These are phyloP conservation scores for Microtus richardsoni DNA, from an alignment of 2,113 vertebrate species.

Conservation along the genomic window DNA sequence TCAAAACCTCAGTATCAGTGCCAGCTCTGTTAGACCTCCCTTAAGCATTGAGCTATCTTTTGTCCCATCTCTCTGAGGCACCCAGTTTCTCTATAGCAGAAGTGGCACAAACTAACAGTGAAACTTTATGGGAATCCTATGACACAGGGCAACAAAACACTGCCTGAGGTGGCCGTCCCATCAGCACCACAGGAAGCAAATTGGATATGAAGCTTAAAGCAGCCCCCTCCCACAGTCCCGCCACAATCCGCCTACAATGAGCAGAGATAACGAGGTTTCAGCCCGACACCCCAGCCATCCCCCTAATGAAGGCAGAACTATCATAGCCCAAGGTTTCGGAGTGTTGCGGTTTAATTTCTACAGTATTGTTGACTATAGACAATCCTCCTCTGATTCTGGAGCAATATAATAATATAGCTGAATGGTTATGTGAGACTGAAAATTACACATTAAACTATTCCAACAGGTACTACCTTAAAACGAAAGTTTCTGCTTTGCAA, in stretches of 20 bases:
- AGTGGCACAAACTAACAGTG: neutral
- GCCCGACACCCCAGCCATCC: neutral
- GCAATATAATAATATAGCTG: neutral
- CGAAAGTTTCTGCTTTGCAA: constrained; percentile 9
- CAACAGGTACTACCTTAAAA: constrained; percentile 46
- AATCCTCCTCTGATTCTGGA: neutral
- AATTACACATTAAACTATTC: constrained; percentile 22
- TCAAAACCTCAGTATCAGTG: constrained; percentile 46
- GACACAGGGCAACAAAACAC: neutral
- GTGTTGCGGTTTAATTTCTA: neutral
- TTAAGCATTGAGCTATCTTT: neutral
- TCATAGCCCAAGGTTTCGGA: neutral
- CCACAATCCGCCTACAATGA: neutral
- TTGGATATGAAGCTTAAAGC: neutral
- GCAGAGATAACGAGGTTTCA: neutral
- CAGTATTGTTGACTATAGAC: neutral
- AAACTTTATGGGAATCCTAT: neutral
- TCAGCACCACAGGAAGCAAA: neutral
- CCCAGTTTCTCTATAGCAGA: neutral
- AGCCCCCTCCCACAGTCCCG: neutral
- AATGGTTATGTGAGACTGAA: constrained; percentile 23
- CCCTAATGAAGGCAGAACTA: neutral
- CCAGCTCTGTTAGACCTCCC: neutral
- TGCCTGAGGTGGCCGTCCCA: neutral
- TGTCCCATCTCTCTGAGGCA: neutral